Percentiles rank a stretch among this genome's conserved stretches.
phyloP scores from a whole-genome alignment of 2,888 invertebrate genomes.

The Troglohyphantes excavatus region DNA sequence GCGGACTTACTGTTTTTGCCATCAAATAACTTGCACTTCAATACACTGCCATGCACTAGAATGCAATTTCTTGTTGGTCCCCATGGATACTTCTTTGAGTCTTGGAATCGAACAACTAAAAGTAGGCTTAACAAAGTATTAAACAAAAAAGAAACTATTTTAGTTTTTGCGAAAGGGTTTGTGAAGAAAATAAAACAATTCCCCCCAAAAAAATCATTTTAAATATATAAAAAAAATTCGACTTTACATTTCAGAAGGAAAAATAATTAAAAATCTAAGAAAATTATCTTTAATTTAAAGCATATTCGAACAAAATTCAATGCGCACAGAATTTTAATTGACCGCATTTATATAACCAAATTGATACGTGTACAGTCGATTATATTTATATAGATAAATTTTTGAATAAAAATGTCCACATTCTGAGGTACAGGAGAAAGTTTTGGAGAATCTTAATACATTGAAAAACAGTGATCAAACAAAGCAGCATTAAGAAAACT shows the following conservation, averaged over 20 bases:
- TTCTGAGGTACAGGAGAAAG: not conserved
- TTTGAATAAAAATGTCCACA: not conserved
- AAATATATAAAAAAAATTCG: no score
- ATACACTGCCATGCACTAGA: slow-evolving; percentile 65
- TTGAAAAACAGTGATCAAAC: not conserved
- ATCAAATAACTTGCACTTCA: slow-evolving; percentile 40
- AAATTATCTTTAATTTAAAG: not conserved
- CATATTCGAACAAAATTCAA: slow-evolving; percentile 18
- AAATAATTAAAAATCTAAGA: not conserved
- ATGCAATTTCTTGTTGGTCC: slow-evolving; percentile 34
- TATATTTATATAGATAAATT: not conserved
- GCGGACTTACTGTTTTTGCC: slow-evolving; percentile 14
- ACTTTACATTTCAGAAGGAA: not conserved
- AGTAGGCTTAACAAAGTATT: no score
- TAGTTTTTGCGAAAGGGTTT: no score
- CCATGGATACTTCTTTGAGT: slow-evolving; percentile 24
- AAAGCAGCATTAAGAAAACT: not conserved
- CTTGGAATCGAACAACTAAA: not conserved
- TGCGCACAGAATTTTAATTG: slow-evolving; percentile 48
- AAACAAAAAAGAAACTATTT: no score
- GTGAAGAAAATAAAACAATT: no score
- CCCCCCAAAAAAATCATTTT: no score
- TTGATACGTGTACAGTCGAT: slow-evolving; percentile 1
- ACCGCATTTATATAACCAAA: slow-evolving; percentile 20
- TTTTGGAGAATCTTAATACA: not conserved